A percentile compares a stretch with the other conserved stretches of the same genome.
These are phyloP conservation scores for Julus scandinavius DNA, from an alignment of 2,888 invertebrate genomes.

Conservation along the genomic window DNA sequence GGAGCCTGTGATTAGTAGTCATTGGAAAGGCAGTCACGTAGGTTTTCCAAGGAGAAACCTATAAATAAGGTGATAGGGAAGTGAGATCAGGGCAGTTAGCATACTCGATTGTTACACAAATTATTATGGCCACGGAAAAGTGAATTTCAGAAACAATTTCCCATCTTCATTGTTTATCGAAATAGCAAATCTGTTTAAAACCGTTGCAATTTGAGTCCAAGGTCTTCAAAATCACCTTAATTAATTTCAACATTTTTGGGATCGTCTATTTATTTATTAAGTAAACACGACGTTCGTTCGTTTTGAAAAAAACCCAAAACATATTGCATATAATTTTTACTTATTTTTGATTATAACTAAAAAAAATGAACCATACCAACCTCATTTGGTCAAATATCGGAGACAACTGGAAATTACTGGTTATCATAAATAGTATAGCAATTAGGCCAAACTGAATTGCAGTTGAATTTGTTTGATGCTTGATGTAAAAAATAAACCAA, in stretches of 20 bases:
- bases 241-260: neutral
- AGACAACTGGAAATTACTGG: no score
- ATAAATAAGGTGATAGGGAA: conserved; percentile 14
- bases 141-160: neutral
- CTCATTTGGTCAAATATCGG: no score
- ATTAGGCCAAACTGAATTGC: no score
- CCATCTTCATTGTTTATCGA: neutral
- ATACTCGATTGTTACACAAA: conserved; percentile 20
- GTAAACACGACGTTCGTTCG: no score
- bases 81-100: neutral
- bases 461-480: no score
- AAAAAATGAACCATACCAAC: no score
- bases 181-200: neutral
- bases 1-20: neutral
- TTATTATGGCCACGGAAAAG: neutral
- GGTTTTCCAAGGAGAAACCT: neutral
- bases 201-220: conserved; percentile 25
- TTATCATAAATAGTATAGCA: no score
- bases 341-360: no score
- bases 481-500: no score
- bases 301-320: no score
- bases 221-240: neutral
- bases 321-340: no score
- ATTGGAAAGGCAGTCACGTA: neutral
- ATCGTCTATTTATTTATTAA: no score